phyloP scores from a whole-genome alignment of 2,888 invertebrate genomes.

The Entomobrya multifasciata region DNA sequence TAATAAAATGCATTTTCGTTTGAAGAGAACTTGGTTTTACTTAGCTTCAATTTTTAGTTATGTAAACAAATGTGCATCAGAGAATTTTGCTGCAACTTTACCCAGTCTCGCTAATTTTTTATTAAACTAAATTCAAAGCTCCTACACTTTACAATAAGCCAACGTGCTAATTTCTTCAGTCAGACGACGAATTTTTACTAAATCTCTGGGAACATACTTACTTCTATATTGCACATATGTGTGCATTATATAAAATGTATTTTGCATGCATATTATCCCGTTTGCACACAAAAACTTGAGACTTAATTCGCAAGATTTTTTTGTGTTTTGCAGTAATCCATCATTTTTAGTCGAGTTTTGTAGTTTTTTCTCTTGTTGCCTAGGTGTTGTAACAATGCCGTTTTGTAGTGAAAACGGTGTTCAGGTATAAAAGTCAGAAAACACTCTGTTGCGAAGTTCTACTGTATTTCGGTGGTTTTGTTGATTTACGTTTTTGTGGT shows the following conservation, averaged over 20 bases:
- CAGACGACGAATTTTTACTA: too few relatives aligned
- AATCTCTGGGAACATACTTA: too few relatives aligned
- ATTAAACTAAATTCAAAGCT: neutral
- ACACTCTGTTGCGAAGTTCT: neutral
- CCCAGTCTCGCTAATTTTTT: neutral
- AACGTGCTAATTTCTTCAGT: too few relatives aligned
- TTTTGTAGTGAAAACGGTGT: constrained; percentile 14
- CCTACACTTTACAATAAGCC: too few relatives aligned
- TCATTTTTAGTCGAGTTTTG: neutral
- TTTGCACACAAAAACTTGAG: neutral
- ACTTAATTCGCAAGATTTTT: neutral
- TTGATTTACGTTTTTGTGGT: constrained; percentile 35
- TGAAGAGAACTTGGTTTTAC: too few relatives aligned
- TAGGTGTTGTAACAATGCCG: neutral
- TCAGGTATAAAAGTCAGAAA: neutral
- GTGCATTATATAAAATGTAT: neutral
- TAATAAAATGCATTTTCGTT: too few relatives aligned
- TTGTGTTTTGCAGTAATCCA: neutral
- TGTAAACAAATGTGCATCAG: too few relatives aligned
- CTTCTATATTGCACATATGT: neutral
- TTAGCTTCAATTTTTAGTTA: too few relatives aligned
- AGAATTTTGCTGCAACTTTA: too few relatives aligned
- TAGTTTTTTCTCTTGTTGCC: neutral
- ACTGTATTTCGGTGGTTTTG: constrained; percentile 9
- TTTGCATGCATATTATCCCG: constrained; percentile 23